Base-by-base conservation (phyloP, 2,113 vertebrate genomes). In the Bufo bufo region DNA sequence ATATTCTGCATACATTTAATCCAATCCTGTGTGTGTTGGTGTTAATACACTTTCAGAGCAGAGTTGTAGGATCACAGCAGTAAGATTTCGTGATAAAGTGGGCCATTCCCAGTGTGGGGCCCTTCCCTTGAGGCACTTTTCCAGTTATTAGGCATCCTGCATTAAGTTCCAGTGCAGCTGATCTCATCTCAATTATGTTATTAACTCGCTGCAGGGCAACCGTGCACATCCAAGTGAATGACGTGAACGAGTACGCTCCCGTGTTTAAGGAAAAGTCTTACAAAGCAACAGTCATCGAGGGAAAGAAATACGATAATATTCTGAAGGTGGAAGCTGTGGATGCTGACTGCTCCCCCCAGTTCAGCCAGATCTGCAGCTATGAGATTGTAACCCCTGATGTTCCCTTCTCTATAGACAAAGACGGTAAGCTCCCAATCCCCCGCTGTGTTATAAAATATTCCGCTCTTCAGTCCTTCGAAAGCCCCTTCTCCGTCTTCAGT, bases 251-350 rank as follows among this genome's bases (percentile, higher is more conserved):
- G 77, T 99, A 98, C 0, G 96, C 98, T 0, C 98, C 98, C 0
- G 97, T 98, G 85, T 99, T 99, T 93, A 98, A 97, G 90, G 98
- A 99, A 95, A 99, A 98, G 90, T 97, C 97, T 0, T 99, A 99
- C 96, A 99, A 99, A 91, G 97, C 97, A 7, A 93, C 96, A 0
- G 96, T 95, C 0, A 92, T 96, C 0, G 98, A 99, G 92, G 98
- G 98, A 6, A 96, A 94, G 93, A 96, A 94, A 52, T 95, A 95
- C 0, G 96, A 96, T 94, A 98, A 91, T 94, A 95, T 99, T 91
- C 90, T 99, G 90, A 94, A 93, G 85, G 97, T 99, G 92, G 97
- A 99, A 86, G 98, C 98, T 0, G 95, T 98, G 90, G 98, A 99
- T 5, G 98, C 98, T 0, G 98, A 99, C 93, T 99, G 98, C 89